Evolutionary conservation across 2,113 vertebrate genomes (phyloP).

Genomic region (Epinephelus lanceolatus): DNA sequence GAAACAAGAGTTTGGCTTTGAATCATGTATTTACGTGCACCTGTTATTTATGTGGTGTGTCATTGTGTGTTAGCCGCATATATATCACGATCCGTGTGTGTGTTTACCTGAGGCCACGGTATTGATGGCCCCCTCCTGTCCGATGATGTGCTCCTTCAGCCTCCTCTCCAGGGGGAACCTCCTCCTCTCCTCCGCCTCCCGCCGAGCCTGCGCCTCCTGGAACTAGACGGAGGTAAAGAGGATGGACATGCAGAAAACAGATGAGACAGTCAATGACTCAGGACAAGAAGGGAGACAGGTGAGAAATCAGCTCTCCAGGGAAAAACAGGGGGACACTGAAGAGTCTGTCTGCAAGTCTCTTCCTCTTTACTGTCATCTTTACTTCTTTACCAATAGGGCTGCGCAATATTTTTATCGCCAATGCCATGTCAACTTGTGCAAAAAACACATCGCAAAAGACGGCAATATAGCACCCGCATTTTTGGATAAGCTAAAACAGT

Average conservation of each 20-base stretch:
- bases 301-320: neutral
- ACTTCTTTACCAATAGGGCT: no score
- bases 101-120: constrained; percentile 92
- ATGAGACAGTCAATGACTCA: constrained; percentile 25
- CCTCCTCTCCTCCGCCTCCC: constrained; percentile 91
- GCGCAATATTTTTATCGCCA: no score
- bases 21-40: neutral
- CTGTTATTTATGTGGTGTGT: neutral
- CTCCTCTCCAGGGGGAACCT: constrained; percentile 94
- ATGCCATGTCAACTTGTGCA: no score
- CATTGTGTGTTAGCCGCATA: neutral
- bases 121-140: constrained; percentile 95
- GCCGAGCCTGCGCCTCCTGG: constrained; percentile 87
- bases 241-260: neutral
- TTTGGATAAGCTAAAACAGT: no score
- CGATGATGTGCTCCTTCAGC: constrained; percentile 95
- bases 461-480: no score
- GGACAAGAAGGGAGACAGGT: neutral
- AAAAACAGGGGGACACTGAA: neutral
- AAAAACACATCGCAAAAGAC: no score
- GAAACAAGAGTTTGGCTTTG: neutral
- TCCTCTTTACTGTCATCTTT: neutral
- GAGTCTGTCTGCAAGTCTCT: neutral
- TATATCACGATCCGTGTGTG: neutral
- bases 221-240: constrained; percentile 80